These are phyloP conservation scores for Allophyes oxyacanthae DNA, from an alignment of 2,888 invertebrate genomes.

Conservation along the genomic window DNA sequence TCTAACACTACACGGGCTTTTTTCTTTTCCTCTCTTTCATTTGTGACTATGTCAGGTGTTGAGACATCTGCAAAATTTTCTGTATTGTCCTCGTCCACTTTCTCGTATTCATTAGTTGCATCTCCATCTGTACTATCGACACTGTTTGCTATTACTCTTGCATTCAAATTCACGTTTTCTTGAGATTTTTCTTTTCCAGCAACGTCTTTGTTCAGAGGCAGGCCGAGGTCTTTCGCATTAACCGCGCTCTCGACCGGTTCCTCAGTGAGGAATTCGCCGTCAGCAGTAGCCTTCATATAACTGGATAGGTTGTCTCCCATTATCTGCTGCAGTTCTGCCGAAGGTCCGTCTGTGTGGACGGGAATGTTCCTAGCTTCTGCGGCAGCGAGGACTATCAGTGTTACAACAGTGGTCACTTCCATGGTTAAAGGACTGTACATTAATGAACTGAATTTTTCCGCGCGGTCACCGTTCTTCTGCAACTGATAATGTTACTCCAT, in stretches of 20 bases:
- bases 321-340: neutral
- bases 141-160: neutral
- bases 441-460: conserved; percentile 20
- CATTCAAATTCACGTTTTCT: neutral
- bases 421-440: conserved; percentile 27
- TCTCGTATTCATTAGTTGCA: neutral
- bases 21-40: neutral
- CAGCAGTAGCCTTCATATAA: neutral
- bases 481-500: conserved; percentile 9
- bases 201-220: neutral
- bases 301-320: neutral
- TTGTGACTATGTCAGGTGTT: neutral
- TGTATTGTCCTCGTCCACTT: too few species aligned
- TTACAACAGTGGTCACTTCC: conserved; percentile 25
- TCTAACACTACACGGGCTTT: neutral
- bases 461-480: neutral
- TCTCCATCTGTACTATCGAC: neutral
- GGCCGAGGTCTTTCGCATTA: neutral
- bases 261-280: neutral
- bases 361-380: conserved; percentile 26
- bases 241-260: neutral
- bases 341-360: neutral
- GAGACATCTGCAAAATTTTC: too few species aligned
- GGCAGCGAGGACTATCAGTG: conserved; percentile 23
- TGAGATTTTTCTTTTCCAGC: neutral